A percentile compares a stretch with the other conserved stretches of the same genome.
These are phyloP conservation scores for Parapristionchus giblindavisi DNA, from an alignment of 2,888 invertebrate species.

Conservation along the genomic window DNA sequence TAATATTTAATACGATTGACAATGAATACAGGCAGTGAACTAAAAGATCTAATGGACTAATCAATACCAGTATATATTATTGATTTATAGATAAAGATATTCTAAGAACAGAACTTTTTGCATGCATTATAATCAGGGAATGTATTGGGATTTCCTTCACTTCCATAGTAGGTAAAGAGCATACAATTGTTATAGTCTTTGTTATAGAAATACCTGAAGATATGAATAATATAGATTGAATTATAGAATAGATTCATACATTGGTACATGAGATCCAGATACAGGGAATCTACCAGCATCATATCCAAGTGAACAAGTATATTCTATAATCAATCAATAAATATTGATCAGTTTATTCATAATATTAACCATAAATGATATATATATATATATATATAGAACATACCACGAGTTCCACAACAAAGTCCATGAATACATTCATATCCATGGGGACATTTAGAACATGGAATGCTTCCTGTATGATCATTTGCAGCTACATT, in stretches of 20 bases:
- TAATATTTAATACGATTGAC: too few species aligned
- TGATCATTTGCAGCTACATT: slow-evolving; percentile 36
- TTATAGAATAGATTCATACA: background rate
- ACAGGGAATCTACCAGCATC: slow-evolving; percentile 63
- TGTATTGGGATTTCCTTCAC: slow-evolving; percentile 66
- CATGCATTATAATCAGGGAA: slow-evolving; percentile 66
- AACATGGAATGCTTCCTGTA: slow-evolving; percentile 41
- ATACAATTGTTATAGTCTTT: slow-evolving; percentile 63
- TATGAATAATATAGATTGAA: background rate
- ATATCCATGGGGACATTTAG: slow-evolving; percentile 62
- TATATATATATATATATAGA: background rate
- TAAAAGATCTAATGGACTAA: too few species aligned
- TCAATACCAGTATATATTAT: too few species aligned
- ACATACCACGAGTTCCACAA: slow-evolving; percentile 62
- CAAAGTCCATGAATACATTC: slow-evolving; percentile 57
- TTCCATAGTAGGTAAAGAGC: slow-evolving; percentile 68
- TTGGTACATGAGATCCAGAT: slow-evolving; percentile 32
- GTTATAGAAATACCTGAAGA: slow-evolving; percentile 62
- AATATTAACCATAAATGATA: background rate
- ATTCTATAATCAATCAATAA: slow-evolving; percentile 43
- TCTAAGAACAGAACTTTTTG: slow-evolving; percentile 57
- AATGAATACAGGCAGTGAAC: too few species aligned
- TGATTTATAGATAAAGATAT: too few species aligned
- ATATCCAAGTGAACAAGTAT: slow-evolving; percentile 60
- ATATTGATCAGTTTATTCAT: background rate